Evolutionary conservation across 2,113 vertebrate species (phyloP).

Genomic region (Thinocorus orbignyianus): DNA sequence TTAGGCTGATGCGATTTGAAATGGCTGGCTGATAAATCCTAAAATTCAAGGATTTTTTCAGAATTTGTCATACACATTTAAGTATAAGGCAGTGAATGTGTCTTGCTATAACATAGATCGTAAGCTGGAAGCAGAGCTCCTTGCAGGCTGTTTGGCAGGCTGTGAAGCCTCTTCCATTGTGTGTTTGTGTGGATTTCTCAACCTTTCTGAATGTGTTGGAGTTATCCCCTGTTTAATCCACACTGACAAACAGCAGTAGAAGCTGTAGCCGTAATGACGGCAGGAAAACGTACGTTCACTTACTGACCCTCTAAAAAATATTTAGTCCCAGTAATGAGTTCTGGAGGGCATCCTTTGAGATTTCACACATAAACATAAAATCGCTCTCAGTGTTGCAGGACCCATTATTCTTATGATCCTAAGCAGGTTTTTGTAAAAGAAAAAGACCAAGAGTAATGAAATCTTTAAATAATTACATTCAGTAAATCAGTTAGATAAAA

Average conservation of each 20-base stretch:
- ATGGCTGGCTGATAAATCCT: slow-evolving; percentile 40
- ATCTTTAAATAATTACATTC: not conserved
- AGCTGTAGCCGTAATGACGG: not conserved
- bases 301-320: not conserved
- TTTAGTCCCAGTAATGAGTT: not conserved
- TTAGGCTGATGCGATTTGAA: slow-evolving; percentile 43
- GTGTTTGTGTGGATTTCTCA: not conserved
- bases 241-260: not conserved
- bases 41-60: slow-evolving; percentile 56
- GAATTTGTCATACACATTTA: slow-evolving; percentile 62
- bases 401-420: not conserved
- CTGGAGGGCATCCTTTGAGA: not conserved
- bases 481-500: not conserved
- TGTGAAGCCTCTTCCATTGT: slow-evolving; percentile 64
- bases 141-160: slow-evolving; percentile 50
- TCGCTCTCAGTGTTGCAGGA: not conserved
- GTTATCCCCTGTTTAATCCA: not conserved
- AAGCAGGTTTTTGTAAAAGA: not conserved
- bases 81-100: slow-evolving; percentile 18
- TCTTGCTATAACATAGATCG: slow-evolving; percentile 53
- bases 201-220: not conserved
- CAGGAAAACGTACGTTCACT: not conserved
- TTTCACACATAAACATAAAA: slow-evolving; percentile 2
- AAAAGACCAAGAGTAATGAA: not conserved
- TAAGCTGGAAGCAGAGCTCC: slow-evolving; percentile 53